These are phyloP conservation scores for Gymnodraco acuticeps DNA, from an alignment of 2,797 vertebrate species.

Conservation along the genomic window DNA sequence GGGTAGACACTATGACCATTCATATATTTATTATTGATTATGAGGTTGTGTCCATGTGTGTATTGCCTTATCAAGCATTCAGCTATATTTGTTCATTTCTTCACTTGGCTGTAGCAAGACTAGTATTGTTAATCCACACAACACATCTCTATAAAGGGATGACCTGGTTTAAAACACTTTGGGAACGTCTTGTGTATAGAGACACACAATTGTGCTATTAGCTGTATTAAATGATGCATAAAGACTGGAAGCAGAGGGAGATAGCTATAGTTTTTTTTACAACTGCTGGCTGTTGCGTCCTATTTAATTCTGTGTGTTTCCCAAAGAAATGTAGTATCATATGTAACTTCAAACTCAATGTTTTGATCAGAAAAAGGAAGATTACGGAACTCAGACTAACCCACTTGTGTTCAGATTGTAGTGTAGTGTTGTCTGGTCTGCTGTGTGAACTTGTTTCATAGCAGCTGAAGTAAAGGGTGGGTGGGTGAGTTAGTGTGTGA, in stretches of 20 bases:
- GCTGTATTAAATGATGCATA: constrained; percentile 1
- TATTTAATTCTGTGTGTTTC: too few species aligned
- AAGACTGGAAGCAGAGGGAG: neutral
- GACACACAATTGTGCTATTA: constrained; percentile 7
- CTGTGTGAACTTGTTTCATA: too few species aligned
- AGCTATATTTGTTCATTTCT: neutral
- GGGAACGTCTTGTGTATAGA: neutral
- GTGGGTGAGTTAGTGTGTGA: too few species aligned
- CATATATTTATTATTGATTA: constrained; percentile 23
- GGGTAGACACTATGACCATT: constrained; percentile 1
- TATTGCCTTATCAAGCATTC: neutral
- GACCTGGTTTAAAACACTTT: neutral
- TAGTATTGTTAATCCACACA: too few species aligned
- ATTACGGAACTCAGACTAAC: neutral
- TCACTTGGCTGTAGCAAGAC: too few species aligned
- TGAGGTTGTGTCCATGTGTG: neutral
- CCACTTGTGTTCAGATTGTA: neutral
- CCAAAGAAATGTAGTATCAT: neutral
- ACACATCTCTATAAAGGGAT: too few species aligned
- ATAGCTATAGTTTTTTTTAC: neutral
- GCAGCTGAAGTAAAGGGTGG: too few species aligned
- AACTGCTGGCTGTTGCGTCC: too few species aligned
- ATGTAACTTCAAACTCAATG: neutral
- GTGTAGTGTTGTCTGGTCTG: too few species aligned
- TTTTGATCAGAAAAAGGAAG: neutral